These are phyloP conservation scores for Anableps anableps DNA, from an alignment of 2,797 vertebrate genomes.

Conservation along the genomic window DNA sequence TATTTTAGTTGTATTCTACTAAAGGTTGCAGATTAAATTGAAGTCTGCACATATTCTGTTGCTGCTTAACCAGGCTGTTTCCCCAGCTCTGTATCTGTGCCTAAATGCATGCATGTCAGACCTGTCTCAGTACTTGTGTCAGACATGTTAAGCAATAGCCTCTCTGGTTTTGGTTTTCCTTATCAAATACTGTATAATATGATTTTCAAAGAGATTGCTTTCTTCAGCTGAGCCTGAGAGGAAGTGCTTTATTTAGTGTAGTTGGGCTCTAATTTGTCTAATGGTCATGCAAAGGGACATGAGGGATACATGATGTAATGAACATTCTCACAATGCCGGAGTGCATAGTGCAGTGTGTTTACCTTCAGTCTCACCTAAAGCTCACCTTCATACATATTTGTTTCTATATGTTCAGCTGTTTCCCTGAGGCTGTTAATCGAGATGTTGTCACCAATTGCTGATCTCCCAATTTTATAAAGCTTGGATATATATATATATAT, in stretches of 20 bases:
- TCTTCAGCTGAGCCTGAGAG: slow-evolving; percentile 49
- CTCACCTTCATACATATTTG: slow-evolving; percentile 35
- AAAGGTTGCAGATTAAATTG: slow-evolving; percentile 57
- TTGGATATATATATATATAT: neutral
- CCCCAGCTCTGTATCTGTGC: slow-evolving; percentile 33
- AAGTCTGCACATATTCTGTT: slow-evolving; percentile 51
- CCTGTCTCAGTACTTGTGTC: slow-evolving; percentile 61
- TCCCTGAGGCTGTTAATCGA: slow-evolving; percentile 51
- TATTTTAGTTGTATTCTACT: slow-evolving; percentile 58
- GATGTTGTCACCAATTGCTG: neutral
- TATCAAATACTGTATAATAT: slow-evolving; percentile 51
- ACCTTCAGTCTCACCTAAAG: slow-evolving; percentile 46
- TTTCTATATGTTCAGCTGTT: slow-evolving; percentile 61
- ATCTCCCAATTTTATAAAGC: neutral
- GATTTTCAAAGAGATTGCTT: slow-evolving; percentile 51
- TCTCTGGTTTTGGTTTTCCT: slow-evolving; percentile 53
- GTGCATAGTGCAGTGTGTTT: slow-evolving; percentile 48
- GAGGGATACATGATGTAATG: slow-evolving; percentile 44
- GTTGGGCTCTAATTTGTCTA: slow-evolving; percentile 47
- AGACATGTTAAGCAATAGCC: slow-evolving; percentile 56
- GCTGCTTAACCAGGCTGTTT: slow-evolving; percentile 40
- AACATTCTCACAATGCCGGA: slow-evolving; percentile 39
- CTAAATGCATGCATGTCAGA: slow-evolving; percentile 61
- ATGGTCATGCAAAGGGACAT: slow-evolving; percentile 48
- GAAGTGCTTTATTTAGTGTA: slow-evolving; percentile 65